Base-by-base conservation (phyloP, 2,797 vertebrate genomes). In the Crypturellus tataupa region DNA sequence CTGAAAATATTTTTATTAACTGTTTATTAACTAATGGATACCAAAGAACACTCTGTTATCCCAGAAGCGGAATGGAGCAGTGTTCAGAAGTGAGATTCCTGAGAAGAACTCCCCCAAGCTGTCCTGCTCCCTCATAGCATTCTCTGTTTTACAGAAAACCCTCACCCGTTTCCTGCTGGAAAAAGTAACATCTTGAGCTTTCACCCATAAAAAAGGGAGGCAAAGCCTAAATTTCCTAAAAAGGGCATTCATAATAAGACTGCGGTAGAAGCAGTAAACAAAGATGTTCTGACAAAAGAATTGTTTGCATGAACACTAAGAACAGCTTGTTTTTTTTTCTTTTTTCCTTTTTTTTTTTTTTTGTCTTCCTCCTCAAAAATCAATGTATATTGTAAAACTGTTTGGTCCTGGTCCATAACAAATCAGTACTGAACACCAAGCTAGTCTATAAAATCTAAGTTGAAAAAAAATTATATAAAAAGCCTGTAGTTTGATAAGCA, bases 391-490 rank as follows among this genome's bases (percentile, higher is more conserved):
- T 31, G n/a, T 42, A 10, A 80, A 91, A 82, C 31, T 18, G 35
- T 12, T 39, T 8, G 4, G 25, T 5, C 64, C 72, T 59, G 59
- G 12, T 18, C n/a, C 27, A 55, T 15, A 79, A 10, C 6, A 55
- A 65, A 60, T 24, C 69, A 33, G 21, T 3, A 10, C 5, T 0
- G 20, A 25, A 67, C 39, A 71, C 58, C 59, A 55, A 78, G 29
- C 25, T 78, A n/a, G 71, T 4, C 37, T 46, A 73, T 5, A 44
- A 77, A 72, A 58, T 3, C 12, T 15, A 7, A 27, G 69, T 44
- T 14, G 0, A 51, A 12, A 4, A 1, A 0, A 3, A 29, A 53
- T 12, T 6, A 47, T 46, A 27, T 63, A 40, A 24, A 15, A 10
- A 18, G 8, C 12, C 27, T 69, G 40, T 21, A 29, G 6, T 19